Percentiles rank a stretch among this genome's conserved stretches.
Conservation (phyloP, 2,113 vertebrate species). For the Sinocyclocheilus anophthalmus region DNA sequence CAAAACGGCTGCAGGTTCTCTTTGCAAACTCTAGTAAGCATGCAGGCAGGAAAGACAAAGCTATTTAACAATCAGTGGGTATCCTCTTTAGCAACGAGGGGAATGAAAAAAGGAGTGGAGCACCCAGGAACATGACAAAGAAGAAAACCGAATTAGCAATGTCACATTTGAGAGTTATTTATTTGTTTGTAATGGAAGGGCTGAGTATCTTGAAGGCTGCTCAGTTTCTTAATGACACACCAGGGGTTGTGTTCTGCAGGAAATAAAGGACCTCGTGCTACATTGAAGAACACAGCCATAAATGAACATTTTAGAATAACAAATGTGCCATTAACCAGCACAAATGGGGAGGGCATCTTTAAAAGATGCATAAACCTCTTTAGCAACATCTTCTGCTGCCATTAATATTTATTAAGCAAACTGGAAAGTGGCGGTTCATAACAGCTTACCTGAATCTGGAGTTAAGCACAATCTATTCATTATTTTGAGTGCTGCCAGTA, state of each 20-base stretch:
- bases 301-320: conserved; percentile 17
- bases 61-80: no score
- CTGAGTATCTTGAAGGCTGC: neutral
- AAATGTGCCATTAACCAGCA: neutral
- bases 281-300: conserved; percentile 33
- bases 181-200: neutral
- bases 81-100: neutral
- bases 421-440: conserved; percentile 48
- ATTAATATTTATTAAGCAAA: conserved; percentile 73
- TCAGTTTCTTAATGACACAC: conserved; percentile 20
- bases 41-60: no score
- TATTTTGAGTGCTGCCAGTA: neutral
- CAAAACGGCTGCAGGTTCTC: no score
- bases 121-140: neutral
- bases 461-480: neutral
- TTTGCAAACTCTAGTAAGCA: no score
- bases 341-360: conserved; percentile 45
- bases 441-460: conserved; percentile 44
- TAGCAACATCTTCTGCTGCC: conserved; percentile 52
- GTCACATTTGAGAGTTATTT: neutral
- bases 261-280: conserved; percentile 42
- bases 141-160: neutral
- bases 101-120: neutral
- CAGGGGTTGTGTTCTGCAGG: conserved; percentile 32
- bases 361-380: conserved; percentile 74